Conservation (phyloP, 1,140 invertebrate species). For the Diabrotica virgifera region DNA sequence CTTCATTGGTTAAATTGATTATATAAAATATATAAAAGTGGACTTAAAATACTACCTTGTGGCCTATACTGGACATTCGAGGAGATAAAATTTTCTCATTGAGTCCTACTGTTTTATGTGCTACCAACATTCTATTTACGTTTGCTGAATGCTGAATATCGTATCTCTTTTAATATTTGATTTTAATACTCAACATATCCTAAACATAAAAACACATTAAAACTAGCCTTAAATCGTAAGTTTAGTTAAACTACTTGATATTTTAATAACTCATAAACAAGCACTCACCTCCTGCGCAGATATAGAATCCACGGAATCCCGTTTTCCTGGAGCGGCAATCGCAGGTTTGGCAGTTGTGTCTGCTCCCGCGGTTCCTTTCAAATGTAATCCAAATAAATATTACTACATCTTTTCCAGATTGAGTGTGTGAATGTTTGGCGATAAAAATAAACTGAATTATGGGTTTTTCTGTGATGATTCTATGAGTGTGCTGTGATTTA, state of each 20-base stretch:
- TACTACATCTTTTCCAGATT: too few relatives aligned
- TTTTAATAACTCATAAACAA: background rate
- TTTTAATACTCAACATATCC: background rate
- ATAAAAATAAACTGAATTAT: too few relatives aligned
- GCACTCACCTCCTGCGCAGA: background rate
- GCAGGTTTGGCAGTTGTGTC: background rate
- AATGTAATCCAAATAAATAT: too few relatives aligned
- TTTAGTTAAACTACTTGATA: background rate
- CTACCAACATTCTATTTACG: background rate
- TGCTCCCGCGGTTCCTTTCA: background rate
- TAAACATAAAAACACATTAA: background rate
- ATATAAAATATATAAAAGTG: too few relatives aligned
- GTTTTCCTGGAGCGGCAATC: background rate
- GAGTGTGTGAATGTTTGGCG: too few relatives aligned
- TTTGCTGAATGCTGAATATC: background rate
- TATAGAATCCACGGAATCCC: background rate
- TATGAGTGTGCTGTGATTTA: too few relatives aligned
- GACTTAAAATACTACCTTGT: too few relatives aligned
- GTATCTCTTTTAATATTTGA: background rate
- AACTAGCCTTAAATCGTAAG: background rate
- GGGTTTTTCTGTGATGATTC: too few relatives aligned
- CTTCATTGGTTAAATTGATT: too few relatives aligned
- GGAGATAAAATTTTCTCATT: too few relatives aligned
- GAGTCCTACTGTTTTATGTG: too few relatives aligned
- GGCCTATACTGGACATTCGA: too few relatives aligned